These are phyloP conservation scores for Oreochromis mossambicus DNA, from an alignment of 2,797 vertebrate species.

Conservation along the genomic window DNA sequence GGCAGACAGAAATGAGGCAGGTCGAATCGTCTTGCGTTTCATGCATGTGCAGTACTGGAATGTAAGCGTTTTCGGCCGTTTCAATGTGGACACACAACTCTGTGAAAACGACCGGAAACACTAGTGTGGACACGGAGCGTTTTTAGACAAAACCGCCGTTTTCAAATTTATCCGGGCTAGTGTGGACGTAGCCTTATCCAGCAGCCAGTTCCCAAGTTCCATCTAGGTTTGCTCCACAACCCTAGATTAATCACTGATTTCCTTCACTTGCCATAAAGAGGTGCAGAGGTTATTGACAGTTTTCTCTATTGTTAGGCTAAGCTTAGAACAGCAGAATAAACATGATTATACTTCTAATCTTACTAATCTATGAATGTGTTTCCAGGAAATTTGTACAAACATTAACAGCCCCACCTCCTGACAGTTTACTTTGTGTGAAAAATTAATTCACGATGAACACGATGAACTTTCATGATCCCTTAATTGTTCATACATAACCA, in stretches of 20 bases:
- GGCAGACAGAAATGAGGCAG: too few relatives aligned
- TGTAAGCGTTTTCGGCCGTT: too few relatives aligned
- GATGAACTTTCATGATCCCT: neutral
- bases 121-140: too few relatives aligned
- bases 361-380: neutral
- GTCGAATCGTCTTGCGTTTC: too few relatives aligned
- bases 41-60: too few relatives aligned
- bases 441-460: neutral
- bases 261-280: neutral
- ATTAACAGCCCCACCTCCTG: neutral
- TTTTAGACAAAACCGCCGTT: too few relatives aligned
- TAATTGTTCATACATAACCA: neutral
- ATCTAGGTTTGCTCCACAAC: neutral
- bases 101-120: too few relatives aligned
- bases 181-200: neutral
- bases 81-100: too few relatives aligned
- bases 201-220: neutral
- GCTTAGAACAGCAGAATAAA: neutral
- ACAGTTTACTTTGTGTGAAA: neutral
- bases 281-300: neutral
- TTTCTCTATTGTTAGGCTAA: neutral
- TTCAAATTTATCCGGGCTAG: too few relatives aligned
- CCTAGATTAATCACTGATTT: neutral
- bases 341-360: neutral
- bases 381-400: neutral